phyloP scores from a whole-genome alignment of 2,888 invertebrate genomes.

The Pheosia tremula region DNA sequence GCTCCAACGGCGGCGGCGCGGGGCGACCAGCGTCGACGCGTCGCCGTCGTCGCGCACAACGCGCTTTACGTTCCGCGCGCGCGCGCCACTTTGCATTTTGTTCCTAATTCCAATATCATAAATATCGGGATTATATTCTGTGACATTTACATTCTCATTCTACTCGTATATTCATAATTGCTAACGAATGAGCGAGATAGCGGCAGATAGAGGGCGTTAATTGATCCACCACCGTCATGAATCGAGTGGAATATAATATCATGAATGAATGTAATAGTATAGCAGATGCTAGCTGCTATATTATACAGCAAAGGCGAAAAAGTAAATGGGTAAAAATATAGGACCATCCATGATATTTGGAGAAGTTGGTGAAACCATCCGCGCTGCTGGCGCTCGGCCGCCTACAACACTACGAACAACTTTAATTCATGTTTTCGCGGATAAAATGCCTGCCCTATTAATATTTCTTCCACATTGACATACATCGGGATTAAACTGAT shows the following conservation, averaged over 20 bases:
- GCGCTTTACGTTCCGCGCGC: constrained; percentile 10
- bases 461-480: constrained; percentile 46
- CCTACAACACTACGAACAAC: constrained; percentile 51
- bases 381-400: constrained; percentile 16
- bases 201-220: too few relatives aligned
- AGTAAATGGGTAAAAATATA: not conserved
- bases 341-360: not conserved
- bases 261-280: too few relatives aligned
- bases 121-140: not conserved
- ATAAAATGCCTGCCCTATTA: constrained; percentile 58
- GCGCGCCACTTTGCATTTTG: constrained; percentile 12
- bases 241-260: too few relatives aligned
- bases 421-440: constrained; percentile 59
- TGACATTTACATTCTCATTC: not conserved
- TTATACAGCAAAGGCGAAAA: too few relatives aligned
- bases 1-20: constrained; percentile 36
- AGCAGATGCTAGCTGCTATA: too few relatives aligned
- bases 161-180: too few relatives aligned
- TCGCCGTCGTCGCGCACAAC: constrained; percentile 24
- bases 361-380: not conserved
- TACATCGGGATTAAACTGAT: constrained; percentile 37
- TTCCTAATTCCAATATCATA: not conserved
- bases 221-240: too few relatives aligned
- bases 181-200: too few relatives aligned
- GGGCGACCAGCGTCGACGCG: constrained; percentile 13